phyloP scores from a whole-genome alignment of 2,113 vertebrate species.

The Prolemur simus region DNA sequence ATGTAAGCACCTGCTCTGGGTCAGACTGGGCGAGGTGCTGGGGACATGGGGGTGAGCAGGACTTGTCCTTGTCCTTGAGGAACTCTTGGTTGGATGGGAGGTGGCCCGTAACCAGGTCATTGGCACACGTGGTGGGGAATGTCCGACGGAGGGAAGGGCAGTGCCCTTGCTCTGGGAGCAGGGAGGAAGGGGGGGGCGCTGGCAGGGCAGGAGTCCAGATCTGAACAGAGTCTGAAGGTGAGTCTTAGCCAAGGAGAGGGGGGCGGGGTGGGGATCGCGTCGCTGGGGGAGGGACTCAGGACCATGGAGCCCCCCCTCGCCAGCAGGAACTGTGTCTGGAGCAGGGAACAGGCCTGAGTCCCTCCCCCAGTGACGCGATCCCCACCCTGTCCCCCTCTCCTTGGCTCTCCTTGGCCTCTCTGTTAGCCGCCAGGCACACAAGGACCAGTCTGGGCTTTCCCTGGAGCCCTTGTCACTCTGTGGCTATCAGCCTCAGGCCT shows the following conservation, averaged over 20 bases:
- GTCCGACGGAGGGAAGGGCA: neutral
- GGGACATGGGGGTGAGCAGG: fast-evolving
- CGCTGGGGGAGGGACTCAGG: neutral
- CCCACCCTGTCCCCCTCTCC: too few species aligned
- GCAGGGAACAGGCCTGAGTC: neutral
- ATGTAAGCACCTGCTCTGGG: neutral
- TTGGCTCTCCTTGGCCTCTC: neutral
- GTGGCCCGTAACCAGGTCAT: too few species aligned
- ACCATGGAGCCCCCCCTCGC: neutral
- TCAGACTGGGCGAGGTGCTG: too few species aligned
- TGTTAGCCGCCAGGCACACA: neutral
- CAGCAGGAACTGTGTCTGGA: fast-evolving
- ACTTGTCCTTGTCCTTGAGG: neutral
- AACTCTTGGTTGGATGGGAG: neutral
- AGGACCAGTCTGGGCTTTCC: neutral
- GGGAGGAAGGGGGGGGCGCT: neutral
- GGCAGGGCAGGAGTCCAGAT: neutral
- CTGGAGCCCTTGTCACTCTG: neutral
- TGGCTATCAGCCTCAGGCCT: neutral
- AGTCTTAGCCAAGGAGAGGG: neutral
- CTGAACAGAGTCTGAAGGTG: neutral
- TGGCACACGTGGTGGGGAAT: neutral
- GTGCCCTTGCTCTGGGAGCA: neutral
- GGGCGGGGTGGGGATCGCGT: fast-evolving
- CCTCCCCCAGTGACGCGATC: too few species aligned